Evolutionary conservation across 1,140 invertebrate species (phyloP), one percentile per base, ranked within the genome.

Genomic region (Heliconius congener): DNA sequence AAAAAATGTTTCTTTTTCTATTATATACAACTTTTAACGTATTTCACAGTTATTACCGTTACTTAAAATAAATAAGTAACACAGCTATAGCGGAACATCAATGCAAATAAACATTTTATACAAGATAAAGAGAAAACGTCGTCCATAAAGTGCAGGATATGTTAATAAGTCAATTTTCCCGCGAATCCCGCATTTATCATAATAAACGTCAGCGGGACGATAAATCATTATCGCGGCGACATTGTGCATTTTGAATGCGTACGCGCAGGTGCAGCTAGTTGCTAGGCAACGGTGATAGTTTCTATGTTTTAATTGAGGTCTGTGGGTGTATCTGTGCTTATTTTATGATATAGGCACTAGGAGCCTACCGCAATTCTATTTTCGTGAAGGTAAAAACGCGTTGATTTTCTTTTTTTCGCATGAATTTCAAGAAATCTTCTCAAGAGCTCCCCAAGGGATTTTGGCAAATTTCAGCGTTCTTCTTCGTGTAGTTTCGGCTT

Each of bases 131-230:
- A 66, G 60, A 66, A 66, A 66, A 66, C 27, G 23, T 23, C 60
- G 60, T 16, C 60, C 27, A 66, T 30, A 66, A 30, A 27, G 60
- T 66, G n/a, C 8, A 55, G 13, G 30, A 50, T 77, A 77, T 77
- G 76, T 46, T 71, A 77, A 72, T 77, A 23, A 66, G 39, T 66
- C 50, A 74, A 60, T 78, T 78, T 66, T 55, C 37, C 55, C 52
- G 42, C 34, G 46, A 37, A 46, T 78, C 72, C n/a, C 42, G 55
- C 71, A 55, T 78, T 78, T 66, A 78, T 78, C 77, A 78, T 73
- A 78, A 78, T 78, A 78, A 73, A 57, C 55, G 77, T 78, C 77
- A 42, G 71, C 77, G 27, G 60, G 11, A 37, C 52, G 71, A 78
- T 78, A 78, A 78, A 78, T 78, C 55, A 73, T 60, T 60, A 66